A percentile compares a stretch with the other conserved stretches of the same genome.
Conservation (phyloP, 2,797 vertebrate genomes). For the Saxicola maurus region DNA sequence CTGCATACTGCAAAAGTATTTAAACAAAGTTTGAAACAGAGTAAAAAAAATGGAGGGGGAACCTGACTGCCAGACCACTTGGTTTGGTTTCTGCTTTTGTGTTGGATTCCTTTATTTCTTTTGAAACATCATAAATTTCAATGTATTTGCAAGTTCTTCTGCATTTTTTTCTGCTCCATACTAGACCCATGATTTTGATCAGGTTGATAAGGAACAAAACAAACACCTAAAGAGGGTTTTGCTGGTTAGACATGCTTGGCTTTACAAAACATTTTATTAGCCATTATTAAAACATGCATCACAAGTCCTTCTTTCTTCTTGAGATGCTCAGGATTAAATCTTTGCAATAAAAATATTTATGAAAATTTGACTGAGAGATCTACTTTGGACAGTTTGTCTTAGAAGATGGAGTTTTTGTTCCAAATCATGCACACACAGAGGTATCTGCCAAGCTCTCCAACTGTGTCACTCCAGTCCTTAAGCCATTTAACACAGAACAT, state of each 20-base stretch:
- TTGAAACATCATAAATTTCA: not conserved
- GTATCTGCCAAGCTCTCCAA: slow-evolving; percentile 20
- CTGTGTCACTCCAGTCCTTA: slow-evolving; percentile 20
- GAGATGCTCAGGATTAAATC: not conserved
- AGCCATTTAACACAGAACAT: slow-evolving; percentile 31
- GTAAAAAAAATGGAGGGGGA: not conserved
- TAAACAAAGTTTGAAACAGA: slow-evolving; percentile 9
- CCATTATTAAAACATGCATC: not conserved
- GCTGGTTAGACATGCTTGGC: not conserved
- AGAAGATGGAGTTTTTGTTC: not conserved
- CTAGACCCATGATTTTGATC: not conserved
- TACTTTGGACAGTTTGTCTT: not conserved
- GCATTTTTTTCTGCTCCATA: not conserved
- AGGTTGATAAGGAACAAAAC: not conserved
- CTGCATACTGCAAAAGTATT: slow-evolving; percentile 1
- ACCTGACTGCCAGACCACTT: not conserved
- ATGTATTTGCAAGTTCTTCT: not conserved
- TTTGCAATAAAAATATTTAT: not conserved
- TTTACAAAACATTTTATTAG: not conserved
- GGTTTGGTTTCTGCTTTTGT: not conserved
- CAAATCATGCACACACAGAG: not conserved
- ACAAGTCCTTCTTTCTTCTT: not conserved
- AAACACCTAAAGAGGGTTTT: not conserved
- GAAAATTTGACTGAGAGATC: not conserved
- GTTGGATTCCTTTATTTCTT: not conserved